These are phyloP conservation scores for Drosophila falleni DNA, from an alignment of 2,888 invertebrate genomes.

Conservation along the genomic window DNA sequence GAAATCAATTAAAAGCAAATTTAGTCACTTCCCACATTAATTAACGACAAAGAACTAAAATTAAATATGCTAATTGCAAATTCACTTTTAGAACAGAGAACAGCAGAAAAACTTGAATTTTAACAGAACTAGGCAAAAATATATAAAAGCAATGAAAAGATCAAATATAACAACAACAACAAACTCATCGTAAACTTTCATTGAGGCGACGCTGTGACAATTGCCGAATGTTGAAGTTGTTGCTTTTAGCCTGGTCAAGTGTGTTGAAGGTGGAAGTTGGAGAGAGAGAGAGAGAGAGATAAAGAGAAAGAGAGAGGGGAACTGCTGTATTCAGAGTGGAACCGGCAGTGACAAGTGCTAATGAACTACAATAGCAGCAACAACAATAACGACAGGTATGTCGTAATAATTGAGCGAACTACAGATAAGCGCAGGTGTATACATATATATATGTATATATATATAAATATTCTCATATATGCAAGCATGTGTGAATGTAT, in stretches of 20 bases:
- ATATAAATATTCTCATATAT: slow-evolving; percentile 11
- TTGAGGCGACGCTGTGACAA: slow-evolving; percentile 64
- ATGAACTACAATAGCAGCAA: slow-evolving; percentile 66
- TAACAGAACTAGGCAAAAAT: slow-evolving; percentile 18
- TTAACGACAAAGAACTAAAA: slow-evolving; percentile 47
- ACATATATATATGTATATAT: neutral
- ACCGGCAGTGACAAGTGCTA: slow-evolving; percentile 72
- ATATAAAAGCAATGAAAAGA: slow-evolving; percentile 7
- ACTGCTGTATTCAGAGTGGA: slow-evolving; percentile 54
- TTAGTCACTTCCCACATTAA: slow-evolving; percentile 63
- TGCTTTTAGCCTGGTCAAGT: neutral
- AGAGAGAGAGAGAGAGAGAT: neutral
- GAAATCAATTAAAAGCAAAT: slow-evolving; percentile 13
- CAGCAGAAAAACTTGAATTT: neutral
- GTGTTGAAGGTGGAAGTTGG: neutral
- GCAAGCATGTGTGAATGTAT: slow-evolving; percentile 12
- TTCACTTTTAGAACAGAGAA: slow-evolving; percentile 67
- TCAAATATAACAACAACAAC: slow-evolving; percentile 13
- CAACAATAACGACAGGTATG: slow-evolving; percentile 34
- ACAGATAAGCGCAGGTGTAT: slow-evolving; percentile 46
- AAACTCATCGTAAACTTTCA: slow-evolving; percentile 63
- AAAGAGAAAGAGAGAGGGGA: neutral
- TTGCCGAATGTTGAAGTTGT: slow-evolving; percentile 34
- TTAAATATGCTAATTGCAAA: slow-evolving; percentile 62
- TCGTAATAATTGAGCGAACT: slow-evolving; percentile 70